Conservation (phyloP, 2,113 vertebrate species). For the Strix uralensis region DNA sequence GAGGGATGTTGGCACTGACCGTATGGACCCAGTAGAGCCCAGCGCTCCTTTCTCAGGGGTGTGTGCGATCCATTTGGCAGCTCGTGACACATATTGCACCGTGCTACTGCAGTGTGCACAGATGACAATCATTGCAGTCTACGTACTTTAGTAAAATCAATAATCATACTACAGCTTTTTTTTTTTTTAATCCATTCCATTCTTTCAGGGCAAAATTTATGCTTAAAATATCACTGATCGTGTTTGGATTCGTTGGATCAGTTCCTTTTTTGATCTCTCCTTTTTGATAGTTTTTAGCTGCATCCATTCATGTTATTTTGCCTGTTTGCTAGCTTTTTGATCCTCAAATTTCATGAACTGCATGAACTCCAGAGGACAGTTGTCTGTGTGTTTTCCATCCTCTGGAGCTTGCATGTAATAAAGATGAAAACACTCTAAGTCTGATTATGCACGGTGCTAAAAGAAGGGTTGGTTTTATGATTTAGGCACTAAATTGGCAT, state of each 20-base stretch:
- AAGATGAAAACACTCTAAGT: not conserved
- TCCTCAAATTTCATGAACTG: not conserved
- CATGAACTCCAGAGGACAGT: not conserved
- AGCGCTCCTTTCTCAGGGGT: not conserved
- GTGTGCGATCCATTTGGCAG: accelerated
- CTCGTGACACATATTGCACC: accelerated
- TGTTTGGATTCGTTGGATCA: not conserved
- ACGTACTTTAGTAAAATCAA: not conserved
- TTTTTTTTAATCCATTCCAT: not conserved
- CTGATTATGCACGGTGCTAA: not conserved
- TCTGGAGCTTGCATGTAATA: not conserved
- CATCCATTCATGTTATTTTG: not conserved
- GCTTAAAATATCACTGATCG: not conserved
- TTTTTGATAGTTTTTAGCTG: not conserved
- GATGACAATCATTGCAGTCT: no score
- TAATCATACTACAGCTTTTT: no score
- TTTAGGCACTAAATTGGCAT: not conserved
- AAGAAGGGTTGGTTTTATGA: not conserved
- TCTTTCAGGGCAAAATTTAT: not conserved
- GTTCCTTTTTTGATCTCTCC: not conserved
- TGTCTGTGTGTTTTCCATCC: not conserved
- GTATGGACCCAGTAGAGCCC: not conserved
- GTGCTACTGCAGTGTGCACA: accelerated
- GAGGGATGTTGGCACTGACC: not conserved
- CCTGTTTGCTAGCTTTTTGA: not conserved